Base-by-base conservation (phyloP, 1,140 invertebrate species). In the Amyelois transitella region DNA sequence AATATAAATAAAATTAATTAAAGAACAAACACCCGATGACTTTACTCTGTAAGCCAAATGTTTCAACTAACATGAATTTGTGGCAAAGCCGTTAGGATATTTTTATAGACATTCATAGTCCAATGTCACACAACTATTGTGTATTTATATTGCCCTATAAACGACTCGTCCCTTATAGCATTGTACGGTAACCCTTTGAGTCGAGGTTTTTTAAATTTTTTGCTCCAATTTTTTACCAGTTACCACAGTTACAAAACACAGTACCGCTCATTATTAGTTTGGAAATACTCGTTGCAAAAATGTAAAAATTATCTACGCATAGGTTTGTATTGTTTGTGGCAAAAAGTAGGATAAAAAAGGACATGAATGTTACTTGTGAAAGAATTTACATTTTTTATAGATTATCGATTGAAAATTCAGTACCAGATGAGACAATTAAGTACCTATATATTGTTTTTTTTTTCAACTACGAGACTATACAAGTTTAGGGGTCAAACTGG, bases 241-340 rank as follows among this genome's bases (percentile, higher is more conserved):
- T 49, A 82, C 83, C 83, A 69, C 83, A 86, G 74, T 77, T 74
- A 75, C 57, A 71, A 77, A 83, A 86, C 77, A 86, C 75, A 66
- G 71, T 72, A 62, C 54, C 55, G 64, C 59, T 74, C 68, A 69
- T 83, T 72, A 77, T 69, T 51, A 59, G 52, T 51, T 53, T 43
- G 17, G 51, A 43, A 44, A 51, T 43, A 43, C 52, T 50, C 18
- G 32, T 38, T 38, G 62, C 59, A 72, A 77, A 73, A 76, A 75
- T n/a, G n/a, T n/a, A n/a, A n/a, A n/a, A n/a, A n/a, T n/a, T n/a
- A n/a, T n/a, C n/a, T n/a, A n/a, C n/a, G n/a, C n/a, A n/a, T n/a
- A n/a, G n/a, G n/a, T n/a, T n/a, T n/a, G n/a, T n/a, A n/a, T n/a
- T n/a, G n/a, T n/a, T 43, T 50, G 18, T 32, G 25, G 25, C 28